These are phyloP conservation scores for Nixonia krombeini DNA, from an alignment of 1,140 invertebrate species.

Conservation along the genomic window DNA sequence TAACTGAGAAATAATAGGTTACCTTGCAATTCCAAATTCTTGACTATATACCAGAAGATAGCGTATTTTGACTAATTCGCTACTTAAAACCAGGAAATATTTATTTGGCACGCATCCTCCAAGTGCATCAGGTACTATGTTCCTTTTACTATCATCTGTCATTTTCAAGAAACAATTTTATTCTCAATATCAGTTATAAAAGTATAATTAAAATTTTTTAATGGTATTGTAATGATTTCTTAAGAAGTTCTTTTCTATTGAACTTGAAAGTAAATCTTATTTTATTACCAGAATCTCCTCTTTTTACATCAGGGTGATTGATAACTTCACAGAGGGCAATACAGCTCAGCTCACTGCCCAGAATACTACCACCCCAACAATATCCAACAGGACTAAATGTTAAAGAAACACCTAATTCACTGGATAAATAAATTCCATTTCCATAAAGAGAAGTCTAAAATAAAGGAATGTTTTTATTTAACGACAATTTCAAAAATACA, in stretches of 20 bases:
- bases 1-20: slow-evolving; percentile 22
- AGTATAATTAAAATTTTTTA: slow-evolving; percentile 1
- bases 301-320: slow-evolving; percentile 75
- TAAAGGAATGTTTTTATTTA: no score
- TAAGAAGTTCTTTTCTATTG: neutral
- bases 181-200: no score
- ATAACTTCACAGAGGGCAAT: slow-evolving; percentile 86
- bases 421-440: slow-evolving; percentile 82
- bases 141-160: slow-evolving; percentile 56
- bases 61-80: slow-evolving; percentile 81
- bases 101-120: slow-evolving; percentile 77
- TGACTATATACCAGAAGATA: slow-evolving; percentile 84
- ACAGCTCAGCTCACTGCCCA: slow-evolving; percentile 82
- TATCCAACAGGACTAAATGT: slow-evolving; percentile 79
- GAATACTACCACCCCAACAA: slow-evolving; percentile 80
- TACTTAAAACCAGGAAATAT: slow-evolving; percentile 83
- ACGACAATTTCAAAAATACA: no score
- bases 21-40: slow-evolving; percentile 60
- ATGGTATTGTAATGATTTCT: neutral
- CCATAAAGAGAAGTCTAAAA: slow-evolving; percentile 82
- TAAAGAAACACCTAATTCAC: slow-evolving; percentile 79
- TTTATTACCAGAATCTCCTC: slow-evolving; percentile 58
- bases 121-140: slow-evolving; percentile 65
- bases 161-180: no score
- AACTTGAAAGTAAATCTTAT: neutral